Evolutionary conservation across 2,888 invertebrate genomes (phyloP), one percentile per base, ranked within the genome.

Genomic region (Ochropleura leucogaster): DNA sequence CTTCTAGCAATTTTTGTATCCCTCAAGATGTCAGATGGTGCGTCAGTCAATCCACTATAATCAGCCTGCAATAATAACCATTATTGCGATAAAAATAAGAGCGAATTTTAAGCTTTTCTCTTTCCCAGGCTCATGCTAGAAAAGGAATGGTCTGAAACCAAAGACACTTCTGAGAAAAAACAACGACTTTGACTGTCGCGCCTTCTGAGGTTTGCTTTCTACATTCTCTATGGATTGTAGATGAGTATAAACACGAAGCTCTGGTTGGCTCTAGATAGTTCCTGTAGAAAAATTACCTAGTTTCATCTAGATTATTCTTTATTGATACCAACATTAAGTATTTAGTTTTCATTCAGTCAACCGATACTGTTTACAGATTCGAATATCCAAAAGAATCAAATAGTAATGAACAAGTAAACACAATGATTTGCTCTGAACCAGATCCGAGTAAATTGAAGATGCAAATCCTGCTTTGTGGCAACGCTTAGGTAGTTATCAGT

Each of bases 191-290:
- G 80, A 85, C 77, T 77, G 72, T 71, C 68, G 75, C 78, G 77
- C 87, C 78, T 65, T 77, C 75, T 80, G 74, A 78, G 79, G 81
- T 83, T 94, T 67, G 95, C 94, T 63, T 49, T 72, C 47, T 49
- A 79, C 42, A 76, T 59, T 57, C 46, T 53, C 12, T 67, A 49
- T 77, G 62, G 47, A 63, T 51, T 67, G 51, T 69, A 57, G 64
- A 64, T 70, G 65, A 60, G 10, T 76, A 49, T 55, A 30, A 18
- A 62, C 16, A 20, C 49, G 5, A 59, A 80, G 65, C 66, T 60
- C 76, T 49, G 51, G 18, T 51, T 20, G 42, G 59, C 16, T 59
- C 7, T 57, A 42, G 16, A 49, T 57, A 62, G 53, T 59, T 49
- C 10, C 8, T 30, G 12, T 79, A 81, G 62, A 53, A 66, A 51